Evolutionary conservation across 1,140 invertebrate genomes (phyloP).

Genomic region (Orussus abietinus): DNA sequence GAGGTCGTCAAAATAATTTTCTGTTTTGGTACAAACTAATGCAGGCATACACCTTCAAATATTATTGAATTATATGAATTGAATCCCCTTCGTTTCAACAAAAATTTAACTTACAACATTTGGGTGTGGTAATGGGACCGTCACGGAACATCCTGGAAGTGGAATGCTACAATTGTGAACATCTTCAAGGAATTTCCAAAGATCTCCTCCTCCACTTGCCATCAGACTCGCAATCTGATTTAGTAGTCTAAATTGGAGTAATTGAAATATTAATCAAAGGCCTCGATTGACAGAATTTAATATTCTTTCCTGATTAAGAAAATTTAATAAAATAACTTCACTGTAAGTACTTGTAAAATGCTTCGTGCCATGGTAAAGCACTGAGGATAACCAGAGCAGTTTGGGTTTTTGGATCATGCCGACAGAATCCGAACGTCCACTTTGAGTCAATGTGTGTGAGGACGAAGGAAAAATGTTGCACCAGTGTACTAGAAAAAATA

Average conservation of each 20-base stretch:
- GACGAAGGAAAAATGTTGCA: constrained; percentile 90
- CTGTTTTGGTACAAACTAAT: background rate
- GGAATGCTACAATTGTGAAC: constrained; percentile 63
- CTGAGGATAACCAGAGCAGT: constrained; percentile 77
- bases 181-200: constrained; percentile 63
- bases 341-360: constrained; percentile 79
- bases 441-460: constrained; percentile 89
- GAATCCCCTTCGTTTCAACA: too few species aligned
- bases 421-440: constrained; percentile 94
- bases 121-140: constrained; percentile 44
- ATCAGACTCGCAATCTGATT: constrained; percentile 61
- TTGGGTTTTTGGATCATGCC: constrained; percentile 79
- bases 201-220: constrained; percentile 50
- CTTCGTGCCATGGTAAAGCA: constrained; percentile 92
- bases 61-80: constrained; percentile 1
- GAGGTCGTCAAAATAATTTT: constrained; percentile 8
- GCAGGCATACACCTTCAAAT: constrained; percentile 6
- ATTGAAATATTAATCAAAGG: constrained; percentile 9
- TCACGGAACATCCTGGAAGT: constrained; percentile 44
- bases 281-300: constrained; percentile 5
- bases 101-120: constrained; percentile 44
- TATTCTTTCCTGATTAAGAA: constrained; percentile 3
- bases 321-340: constrained; percentile 9
- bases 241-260: constrained; percentile 47
- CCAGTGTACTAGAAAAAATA: constrained; percentile 59